Base-by-base conservation (phyloP, 2,797 vertebrate genomes). In the Sebastes nivosus region DNA sequence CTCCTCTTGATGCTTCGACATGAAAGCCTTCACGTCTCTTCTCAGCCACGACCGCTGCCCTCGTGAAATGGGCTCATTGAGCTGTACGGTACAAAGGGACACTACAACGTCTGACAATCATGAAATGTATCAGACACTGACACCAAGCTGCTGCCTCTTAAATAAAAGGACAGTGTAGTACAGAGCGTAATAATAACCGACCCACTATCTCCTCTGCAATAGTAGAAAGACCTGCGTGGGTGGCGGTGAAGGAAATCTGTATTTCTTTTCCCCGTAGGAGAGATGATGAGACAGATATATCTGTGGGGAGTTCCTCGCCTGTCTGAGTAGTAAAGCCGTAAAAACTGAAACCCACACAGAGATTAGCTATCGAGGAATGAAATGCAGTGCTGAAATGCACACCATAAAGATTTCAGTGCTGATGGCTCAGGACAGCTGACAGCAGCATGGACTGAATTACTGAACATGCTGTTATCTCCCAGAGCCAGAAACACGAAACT, bases 1-100 rank as follows among this genome's bases (percentile, higher is more conserved):
- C 75, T 88, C 77, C 84, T 90, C 86, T 93, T 94, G 92, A 93
- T 90, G 88, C 91, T 60, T 88, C 85, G 34, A 94, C 93, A 94
- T 94, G 90, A 95, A 95, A 94, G 93, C 87, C 68, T 70, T 77
- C 74, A 70, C 30, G 69, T 67, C 67, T 86, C 79, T 70, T 75
- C 88, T 88, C 81, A 75, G 88, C 82, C 67, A 29, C 72, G 54
- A 80, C 74, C 76, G 46, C 68, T 78, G 86, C 81, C 82, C 77
- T 85, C 25, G 3, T 73, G 79, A 93, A 92, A 92, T 74, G 64
- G 79, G 84, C 85, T 84, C 89, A 91, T 88, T 90, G 89, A 91
- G 89, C 81, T 84, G 79, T 42, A 38, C 79, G 82, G 68, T 85
- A 90, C 89, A 92, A 92, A 92, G 87, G 77, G 86, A 83, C 75